phyloP scores from a whole-genome alignment of 2,797 vertebrate species.

The Lophotriccus pileatus region DNA sequence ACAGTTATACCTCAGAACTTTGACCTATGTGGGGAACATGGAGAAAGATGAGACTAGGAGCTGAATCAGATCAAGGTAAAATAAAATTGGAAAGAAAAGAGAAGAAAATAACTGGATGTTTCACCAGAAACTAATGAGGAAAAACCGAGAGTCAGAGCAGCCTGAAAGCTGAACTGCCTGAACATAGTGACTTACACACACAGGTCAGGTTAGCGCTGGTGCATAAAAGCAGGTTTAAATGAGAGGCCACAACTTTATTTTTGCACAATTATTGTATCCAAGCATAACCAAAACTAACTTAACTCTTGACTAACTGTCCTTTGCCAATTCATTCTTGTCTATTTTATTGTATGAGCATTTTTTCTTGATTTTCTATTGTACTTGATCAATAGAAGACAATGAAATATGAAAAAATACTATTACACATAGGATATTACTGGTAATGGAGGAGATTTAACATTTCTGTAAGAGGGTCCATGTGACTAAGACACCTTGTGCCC shows the following conservation, averaged over 20 bases:
- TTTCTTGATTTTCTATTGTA: not conserved
- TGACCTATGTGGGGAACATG: not conserved
- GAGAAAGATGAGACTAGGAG: not conserved
- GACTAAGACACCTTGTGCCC: accelerated
- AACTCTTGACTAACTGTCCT: not conserved
- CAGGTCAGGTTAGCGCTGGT: not conserved
- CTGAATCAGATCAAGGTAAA: not conserved
- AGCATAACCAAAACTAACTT: not conserved
- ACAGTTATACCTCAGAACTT: not conserved
- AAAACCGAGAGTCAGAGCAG: not conserved
- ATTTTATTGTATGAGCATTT: not conserved
- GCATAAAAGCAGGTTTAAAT: not conserved
- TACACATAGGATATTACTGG: not conserved
- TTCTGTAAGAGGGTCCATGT: not conserved
- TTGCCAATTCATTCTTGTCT: not conserved
- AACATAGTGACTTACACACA: not conserved
- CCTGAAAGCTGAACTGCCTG: not conserved
- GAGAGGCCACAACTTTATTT: not conserved
- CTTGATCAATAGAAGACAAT: not conserved
- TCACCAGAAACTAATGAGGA: not conserved
- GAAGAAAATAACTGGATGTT: not conserved
- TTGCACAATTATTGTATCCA: not conserved
- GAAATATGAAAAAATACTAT: not conserved
- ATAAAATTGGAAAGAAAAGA: not conserved
- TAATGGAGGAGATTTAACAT: not conserved